phyloP scores from a whole-genome alignment of 2,113 vertebrate species.

The Pelobates fuscus region DNA sequence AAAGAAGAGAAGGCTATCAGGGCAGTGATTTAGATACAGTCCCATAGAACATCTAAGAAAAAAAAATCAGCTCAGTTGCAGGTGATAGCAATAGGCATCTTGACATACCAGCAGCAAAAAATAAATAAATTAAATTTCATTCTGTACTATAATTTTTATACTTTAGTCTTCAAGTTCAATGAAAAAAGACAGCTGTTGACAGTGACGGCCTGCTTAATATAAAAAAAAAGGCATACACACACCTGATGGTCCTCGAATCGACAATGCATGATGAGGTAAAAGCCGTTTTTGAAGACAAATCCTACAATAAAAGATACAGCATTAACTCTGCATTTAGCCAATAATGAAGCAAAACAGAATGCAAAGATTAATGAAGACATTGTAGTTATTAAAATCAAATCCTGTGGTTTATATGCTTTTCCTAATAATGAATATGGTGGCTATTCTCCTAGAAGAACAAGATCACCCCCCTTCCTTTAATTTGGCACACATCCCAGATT shows the following conservation, averaged over 20 bases:
- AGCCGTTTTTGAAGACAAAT: constrained; percentile 70
- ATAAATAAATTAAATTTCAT: constrained; percentile 57
- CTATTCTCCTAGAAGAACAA: constrained; percentile 86
- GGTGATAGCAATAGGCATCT: constrained; percentile 72
- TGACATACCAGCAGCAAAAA: constrained; percentile 61
- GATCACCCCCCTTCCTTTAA: constrained; percentile 84
- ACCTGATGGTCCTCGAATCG: constrained; percentile 76
- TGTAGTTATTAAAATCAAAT: constrained; percentile 94
- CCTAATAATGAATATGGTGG: constrained; percentile 88
- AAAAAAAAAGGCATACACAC: constrained; percentile 71
- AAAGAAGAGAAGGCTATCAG: constrained; percentile 73
- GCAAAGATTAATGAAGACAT: constrained; percentile 87
- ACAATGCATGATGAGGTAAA: constrained; percentile 64
- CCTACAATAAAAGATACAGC: constrained; percentile 69
- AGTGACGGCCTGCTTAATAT: constrained; percentile 61
- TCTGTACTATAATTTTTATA: constrained; percentile 28
- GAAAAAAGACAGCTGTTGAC: constrained; percentile 63
- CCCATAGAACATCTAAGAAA: constrained; percentile 65
- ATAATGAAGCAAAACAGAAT: constrained; percentile 80
- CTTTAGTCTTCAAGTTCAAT: constrained; percentile 53
- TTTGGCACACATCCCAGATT: constrained; percentile 95
- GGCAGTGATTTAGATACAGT: constrained; percentile 74
- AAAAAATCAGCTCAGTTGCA: constrained; percentile 79
- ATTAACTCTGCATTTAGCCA: constrained; percentile 76
- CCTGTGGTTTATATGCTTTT: constrained; percentile 84